These are phyloP conservation scores for Etheostoma spectabile DNA, from an alignment of 2,113 vertebrate genomes.

Conservation along the genomic window DNA sequence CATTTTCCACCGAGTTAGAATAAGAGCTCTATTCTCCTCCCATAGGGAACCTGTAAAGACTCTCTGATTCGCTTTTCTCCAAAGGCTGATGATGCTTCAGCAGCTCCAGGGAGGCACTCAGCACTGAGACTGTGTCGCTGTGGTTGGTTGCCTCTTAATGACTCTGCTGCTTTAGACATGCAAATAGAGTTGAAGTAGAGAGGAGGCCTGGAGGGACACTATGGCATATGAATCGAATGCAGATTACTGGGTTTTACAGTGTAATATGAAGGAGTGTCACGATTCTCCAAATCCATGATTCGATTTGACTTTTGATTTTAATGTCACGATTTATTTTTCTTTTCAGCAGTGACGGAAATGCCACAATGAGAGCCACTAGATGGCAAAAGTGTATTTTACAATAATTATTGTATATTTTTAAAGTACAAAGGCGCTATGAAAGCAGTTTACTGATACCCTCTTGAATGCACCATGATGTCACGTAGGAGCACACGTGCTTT, in stretches of 20 bases:
- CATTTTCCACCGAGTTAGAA: slow-evolving; percentile 77
- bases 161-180: slow-evolving; percentile 77
- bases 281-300: no score
- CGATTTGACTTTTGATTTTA: no score
- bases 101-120: slow-evolving; percentile 67
- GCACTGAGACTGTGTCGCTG: slow-evolving; percentile 62
- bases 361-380: no score
- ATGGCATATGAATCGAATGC: slow-evolving; percentile 62
- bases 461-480: no score
- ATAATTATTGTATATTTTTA: no score
- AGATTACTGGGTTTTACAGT: slow-evolving; percentile 47
- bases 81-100: slow-evolving; percentile 65
- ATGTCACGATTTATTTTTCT: no score
- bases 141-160: slow-evolving; percentile 78
- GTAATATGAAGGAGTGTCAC: background rate
- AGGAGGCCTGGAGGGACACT: slow-evolving; percentile 66
- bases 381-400: no score
- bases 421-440: no score
- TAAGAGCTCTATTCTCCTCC: slow-evolving; percentile 71
- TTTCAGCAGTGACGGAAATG: no score
- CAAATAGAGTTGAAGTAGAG: slow-evolving; percentile 75
- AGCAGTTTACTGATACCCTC: no score
- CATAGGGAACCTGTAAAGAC: slow-evolving; percentile 67
- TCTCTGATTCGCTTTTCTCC: slow-evolving; percentile 65
- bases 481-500: no score